Evolutionary conservation across 1,140 invertebrate species (phyloP).

Genomic region (Triops longicaudatus): DNA sequence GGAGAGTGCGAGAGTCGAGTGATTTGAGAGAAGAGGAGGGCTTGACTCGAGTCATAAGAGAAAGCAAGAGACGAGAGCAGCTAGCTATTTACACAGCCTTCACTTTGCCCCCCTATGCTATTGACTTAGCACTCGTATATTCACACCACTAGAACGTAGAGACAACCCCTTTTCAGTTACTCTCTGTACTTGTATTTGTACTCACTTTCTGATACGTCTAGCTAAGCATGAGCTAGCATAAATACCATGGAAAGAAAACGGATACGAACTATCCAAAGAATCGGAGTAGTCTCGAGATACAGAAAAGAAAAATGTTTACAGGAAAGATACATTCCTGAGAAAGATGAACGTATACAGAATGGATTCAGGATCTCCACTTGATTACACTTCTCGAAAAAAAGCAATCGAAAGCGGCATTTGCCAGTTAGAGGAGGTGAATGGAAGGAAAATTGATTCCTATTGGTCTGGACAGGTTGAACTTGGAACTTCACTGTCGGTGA

Average conservation of each 20-base stretch:
- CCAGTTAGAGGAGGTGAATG: no score
- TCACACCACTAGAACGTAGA: neutral
- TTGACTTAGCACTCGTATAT: neutral
- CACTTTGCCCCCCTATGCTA: neutral
- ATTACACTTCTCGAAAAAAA: neutral
- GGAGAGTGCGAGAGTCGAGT: neutral
- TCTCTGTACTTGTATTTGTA: neutral
- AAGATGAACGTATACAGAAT: neutral
- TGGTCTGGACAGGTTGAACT: no score
- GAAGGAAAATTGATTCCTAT: no score
- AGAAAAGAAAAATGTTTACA: neutral
- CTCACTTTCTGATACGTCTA: neutral
- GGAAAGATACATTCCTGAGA: neutral
- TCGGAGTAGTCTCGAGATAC: neutral
- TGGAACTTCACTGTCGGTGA: no score
- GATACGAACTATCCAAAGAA: no score
- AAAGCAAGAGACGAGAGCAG: neutral
- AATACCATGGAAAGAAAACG: no score
- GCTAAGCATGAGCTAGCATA: no score
- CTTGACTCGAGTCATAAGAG: neutral
- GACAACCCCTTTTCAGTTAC: neutral
- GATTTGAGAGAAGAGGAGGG: neutral
- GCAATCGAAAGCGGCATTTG: neutral
- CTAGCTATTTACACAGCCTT: neutral
- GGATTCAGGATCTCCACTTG: neutral